These are phyloP conservation scores for Microtus richardsoni DNA, from an alignment of 2,113 vertebrate species.

Conservation along the genomic window DNA sequence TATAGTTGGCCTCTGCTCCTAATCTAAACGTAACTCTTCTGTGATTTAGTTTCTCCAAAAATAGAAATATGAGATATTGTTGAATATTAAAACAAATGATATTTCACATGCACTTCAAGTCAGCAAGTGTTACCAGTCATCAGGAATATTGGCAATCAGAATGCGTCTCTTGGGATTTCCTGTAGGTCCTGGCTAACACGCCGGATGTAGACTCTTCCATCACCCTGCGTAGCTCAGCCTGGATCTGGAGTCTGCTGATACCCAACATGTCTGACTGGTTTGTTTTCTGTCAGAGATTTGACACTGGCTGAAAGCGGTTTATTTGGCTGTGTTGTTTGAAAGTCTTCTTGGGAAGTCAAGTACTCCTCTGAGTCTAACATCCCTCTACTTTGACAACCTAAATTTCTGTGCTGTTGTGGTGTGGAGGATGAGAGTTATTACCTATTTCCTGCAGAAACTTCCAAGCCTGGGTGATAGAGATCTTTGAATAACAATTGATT, in stretches of 20 bases:
- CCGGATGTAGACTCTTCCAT: no score
- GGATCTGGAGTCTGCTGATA: neutral
- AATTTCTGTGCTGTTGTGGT: neutral
- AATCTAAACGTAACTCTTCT: neutral
- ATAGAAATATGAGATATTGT: neutral
- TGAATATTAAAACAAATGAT: neutral
- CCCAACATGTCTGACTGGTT: neutral
- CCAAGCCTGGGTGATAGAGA: neutral
- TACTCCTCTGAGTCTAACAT: neutral
- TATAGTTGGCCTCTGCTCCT: neutral
- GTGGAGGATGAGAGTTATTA: neutral
- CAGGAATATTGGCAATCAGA: neutral
- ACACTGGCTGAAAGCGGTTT: neutral
- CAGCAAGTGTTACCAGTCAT: slow-evolving; percentile 2
- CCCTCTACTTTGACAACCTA: neutral
- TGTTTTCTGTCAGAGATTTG: neutral
- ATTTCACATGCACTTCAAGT: slow-evolving; percentile 7
- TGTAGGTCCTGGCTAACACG: neutral
- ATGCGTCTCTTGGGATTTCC: neutral
- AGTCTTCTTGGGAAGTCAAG: slow-evolving; percentile 9
- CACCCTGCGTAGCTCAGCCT: no score
- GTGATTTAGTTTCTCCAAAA: neutral
- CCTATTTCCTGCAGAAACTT: neutral
- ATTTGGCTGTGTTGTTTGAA: neutral
- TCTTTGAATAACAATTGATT: neutral